Conservation (phyloP, 1,140 invertebrate genomes). For the Pseudomyrmex cubaensis region DNA sequence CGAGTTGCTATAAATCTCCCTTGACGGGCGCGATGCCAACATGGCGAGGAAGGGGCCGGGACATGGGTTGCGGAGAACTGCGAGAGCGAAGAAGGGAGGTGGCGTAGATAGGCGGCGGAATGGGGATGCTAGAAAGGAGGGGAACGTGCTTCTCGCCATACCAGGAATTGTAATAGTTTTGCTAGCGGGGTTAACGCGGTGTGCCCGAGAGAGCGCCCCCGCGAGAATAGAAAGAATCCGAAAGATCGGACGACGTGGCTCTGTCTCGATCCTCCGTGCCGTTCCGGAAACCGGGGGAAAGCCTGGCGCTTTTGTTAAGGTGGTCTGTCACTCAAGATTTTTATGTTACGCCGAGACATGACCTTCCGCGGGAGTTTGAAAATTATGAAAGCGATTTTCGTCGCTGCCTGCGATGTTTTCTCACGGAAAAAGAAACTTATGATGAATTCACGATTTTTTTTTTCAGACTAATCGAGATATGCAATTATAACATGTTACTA, state of each 20-base stretch:
- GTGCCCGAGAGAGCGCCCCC: conserved; percentile 29
- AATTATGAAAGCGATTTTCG: conserved; percentile 29
- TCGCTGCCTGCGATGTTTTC: background rate
- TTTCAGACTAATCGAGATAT: background rate
- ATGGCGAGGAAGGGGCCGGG: conserved; percentile 58
- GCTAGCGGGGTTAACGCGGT: conserved; percentile 67
- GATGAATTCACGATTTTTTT: background rate
- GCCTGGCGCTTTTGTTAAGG: conserved; percentile 46
- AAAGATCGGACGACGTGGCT: conserved; percentile 41
- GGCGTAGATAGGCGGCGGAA: conserved; percentile 67
- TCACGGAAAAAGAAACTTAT: background rate
- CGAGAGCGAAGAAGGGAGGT: conserved; percentile 73
- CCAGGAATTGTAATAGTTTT: conserved; percentile 76
- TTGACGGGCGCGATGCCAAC: conserved; percentile 80
- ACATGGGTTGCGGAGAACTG: conserved; percentile 71
- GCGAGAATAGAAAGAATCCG: conserved; percentile 62
- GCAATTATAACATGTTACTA: too few relatives aligned
- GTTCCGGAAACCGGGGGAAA: conserved; percentile 20
- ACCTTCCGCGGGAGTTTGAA: conserved; percentile 34
- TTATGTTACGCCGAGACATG: conserved; percentile 31
- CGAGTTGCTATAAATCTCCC: conserved; percentile 85
- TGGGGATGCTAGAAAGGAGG: conserved; percentile 75
- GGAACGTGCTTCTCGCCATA: conserved; percentile 71
- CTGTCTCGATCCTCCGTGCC: conserved; percentile 36
- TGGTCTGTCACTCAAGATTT: conserved; percentile 49